phyloP scores from a whole-genome alignment of 2,888 invertebrate species.

The Syritta pipiens region DNA sequence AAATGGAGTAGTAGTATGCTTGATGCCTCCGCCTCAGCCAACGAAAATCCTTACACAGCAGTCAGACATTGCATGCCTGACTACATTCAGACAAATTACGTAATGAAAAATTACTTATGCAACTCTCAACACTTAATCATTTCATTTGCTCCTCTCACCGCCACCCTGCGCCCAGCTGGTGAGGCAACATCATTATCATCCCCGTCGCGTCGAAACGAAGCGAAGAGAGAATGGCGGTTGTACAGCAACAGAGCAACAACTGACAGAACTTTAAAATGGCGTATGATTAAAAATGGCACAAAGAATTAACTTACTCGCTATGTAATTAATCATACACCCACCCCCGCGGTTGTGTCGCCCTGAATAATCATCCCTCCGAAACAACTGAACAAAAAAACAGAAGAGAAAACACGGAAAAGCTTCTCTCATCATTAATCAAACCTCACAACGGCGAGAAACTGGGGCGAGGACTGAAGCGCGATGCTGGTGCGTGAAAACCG shows the following conservation, averaged over 20 bases:
- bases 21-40: neutral
- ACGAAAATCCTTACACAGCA: no score
- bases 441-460: constrained; percentile 46
- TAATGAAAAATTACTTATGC: constrained; percentile 69
- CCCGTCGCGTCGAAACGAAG: no score
- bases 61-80: constrained; percentile 38
- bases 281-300: constrained; percentile 69
- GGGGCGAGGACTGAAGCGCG: constrained; percentile 53
- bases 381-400: neutral
- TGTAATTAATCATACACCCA: constrained; percentile 62
- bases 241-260: constrained; percentile 41
- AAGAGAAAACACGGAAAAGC: constrained; percentile 53
- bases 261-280: constrained; percentile 64
- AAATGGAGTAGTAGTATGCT: neutral
- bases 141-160: constrained; percentile 36
- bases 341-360: neutral
- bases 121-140: constrained; percentile 66
- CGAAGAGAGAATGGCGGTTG: no score
- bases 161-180: neutral
- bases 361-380: constrained; percentile 36
- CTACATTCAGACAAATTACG: constrained; percentile 57
- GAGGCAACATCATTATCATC: constrained; percentile 9
- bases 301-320: constrained; percentile 65
- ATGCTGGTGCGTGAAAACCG: constrained; percentile 19
- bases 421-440: constrained; percentile 67